Evolutionary conservation across 2,797 vertebrate species (phyloP).

Genomic region (Tauraco hartlaubi): DNA sequence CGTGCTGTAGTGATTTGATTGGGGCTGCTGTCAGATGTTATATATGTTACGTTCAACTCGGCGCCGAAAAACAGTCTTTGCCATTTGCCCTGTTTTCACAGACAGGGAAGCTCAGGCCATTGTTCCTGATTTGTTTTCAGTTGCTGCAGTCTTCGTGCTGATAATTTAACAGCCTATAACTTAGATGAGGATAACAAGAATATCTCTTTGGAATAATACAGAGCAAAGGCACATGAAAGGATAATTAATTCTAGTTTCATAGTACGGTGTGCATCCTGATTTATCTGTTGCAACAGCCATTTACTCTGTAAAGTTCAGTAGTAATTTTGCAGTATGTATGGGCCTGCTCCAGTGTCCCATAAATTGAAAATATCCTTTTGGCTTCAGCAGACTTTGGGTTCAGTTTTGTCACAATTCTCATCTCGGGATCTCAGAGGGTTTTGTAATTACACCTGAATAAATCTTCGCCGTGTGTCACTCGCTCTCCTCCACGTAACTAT

Average conservation of each 20-base stretch:
- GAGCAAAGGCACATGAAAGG: background rate
- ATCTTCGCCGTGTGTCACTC: background rate
- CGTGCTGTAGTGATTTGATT: background rate
- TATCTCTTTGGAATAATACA: background rate
- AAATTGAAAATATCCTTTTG: background rate
- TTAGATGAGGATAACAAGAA: background rate
- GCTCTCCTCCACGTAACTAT: background rate
- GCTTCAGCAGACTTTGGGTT: background rate
- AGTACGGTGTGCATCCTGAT: background rate
- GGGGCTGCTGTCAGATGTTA: conserved; percentile 66
- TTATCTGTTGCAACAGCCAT: conserved; percentile 9
- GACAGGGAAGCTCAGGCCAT: background rate
- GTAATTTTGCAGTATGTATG: background rate
- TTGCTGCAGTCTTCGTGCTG: background rate
- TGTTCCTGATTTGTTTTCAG: conserved; percentile 50
- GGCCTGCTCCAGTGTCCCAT: background rate
- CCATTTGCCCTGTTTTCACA: conserved; percentile 37
- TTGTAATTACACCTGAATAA: conserved; percentile 1
- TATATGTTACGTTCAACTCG: conserved; percentile 28
- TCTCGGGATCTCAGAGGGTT: background rate
- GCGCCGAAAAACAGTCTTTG: background rate
- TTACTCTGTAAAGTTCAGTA: background rate
- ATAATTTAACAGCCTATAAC: conserved; percentile 18
- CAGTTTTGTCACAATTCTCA: background rate
- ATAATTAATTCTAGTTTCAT: conserved; percentile 12